Evolutionary conservation across 2,797 vertebrate species (phyloP), one percentile per base, ranked within the genome.

Genomic region (Sphenopsis melanotis): DNA sequence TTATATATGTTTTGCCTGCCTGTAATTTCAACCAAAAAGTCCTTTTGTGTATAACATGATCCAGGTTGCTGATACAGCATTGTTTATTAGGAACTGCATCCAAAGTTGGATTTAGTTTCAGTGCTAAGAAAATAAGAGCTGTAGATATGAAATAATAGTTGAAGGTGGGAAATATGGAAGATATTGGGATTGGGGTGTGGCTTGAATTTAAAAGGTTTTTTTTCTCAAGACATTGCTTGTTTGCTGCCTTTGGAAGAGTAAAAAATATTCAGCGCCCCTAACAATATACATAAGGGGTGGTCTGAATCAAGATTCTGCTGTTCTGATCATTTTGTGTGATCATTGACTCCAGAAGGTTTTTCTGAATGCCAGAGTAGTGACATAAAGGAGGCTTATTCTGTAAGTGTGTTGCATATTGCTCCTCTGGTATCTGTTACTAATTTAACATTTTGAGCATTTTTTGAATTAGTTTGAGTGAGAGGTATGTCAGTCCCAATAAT

Each of bases 181-280:
- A 23, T 61, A 55, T 0, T 57, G 9, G 15, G 72, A 26, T 5
- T 66, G 24, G 5, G 30, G 4, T 10, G 0, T 47, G 11, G 32
- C 41, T 59, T 37, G 75, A 65, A 47, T 84, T 84, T 44, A 29
- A 57, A 29, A 12, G 12, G 1, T 10, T 68, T 49, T 70, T 66
- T 56, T n/a, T 5, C 9, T 17, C 8, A 42, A 57, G 37, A 9
- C 1, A 0, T 57, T 69, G 11, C 18, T 79, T 78, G 7, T 71
- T 83, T 81, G 8, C 21, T 82, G 50, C 8, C 26, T 90, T 90
- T 76, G 50, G 36, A 61, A 83, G 72, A 75, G 5, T 23, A 16
- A 59, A 70, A 68, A 42, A 29, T 32, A 26, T 37, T 79, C 22
- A 65, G 5, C 14, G n/a, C 4, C 6, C 6, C 11, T 72, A 32